These are phyloP conservation scores for Alca torda DNA, from an alignment of 2,797 vertebrate species.

Conservation along the genomic window DNA sequence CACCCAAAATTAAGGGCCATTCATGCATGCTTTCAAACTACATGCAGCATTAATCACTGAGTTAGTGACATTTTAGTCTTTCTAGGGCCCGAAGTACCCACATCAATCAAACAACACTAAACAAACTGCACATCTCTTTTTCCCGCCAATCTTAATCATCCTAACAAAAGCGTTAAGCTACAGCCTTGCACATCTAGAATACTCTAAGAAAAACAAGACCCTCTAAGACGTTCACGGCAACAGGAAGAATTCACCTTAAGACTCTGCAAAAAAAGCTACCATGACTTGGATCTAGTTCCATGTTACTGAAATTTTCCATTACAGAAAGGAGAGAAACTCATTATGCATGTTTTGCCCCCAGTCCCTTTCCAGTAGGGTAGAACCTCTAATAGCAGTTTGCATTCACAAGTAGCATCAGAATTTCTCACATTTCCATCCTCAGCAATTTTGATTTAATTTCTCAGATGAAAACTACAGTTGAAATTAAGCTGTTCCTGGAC, in stretches of 20 bases:
- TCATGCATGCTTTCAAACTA: not conserved
- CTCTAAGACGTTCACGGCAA: not conserved
- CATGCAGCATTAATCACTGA: not conserved
- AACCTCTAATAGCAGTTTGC: not conserved
- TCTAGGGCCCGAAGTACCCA: not conserved
- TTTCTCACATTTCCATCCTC: not conserved
- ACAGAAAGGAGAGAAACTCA: not conserved
- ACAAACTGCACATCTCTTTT: not conserved
- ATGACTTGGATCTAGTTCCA: not conserved
- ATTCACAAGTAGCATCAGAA: not conserved
- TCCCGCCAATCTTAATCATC: not conserved
- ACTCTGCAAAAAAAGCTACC: not conserved
- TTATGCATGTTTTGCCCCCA: not conserved
- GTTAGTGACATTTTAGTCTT: not conserved
- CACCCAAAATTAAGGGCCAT: not conserved
- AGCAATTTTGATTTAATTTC: not conserved
- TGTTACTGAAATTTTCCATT: not conserved
- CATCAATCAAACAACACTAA: not conserved
- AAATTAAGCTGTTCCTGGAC: not conserved
- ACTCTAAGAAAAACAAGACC: not conserved
- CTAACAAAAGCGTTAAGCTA: not conserved
- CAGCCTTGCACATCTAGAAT: not conserved
- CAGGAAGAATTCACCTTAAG: not conserved
- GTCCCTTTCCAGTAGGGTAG: not conserved
- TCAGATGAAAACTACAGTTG: not conserved